Conservation (phyloP, 1,140 invertebrate genomes). For the Ooceraea biroi region DNA sequence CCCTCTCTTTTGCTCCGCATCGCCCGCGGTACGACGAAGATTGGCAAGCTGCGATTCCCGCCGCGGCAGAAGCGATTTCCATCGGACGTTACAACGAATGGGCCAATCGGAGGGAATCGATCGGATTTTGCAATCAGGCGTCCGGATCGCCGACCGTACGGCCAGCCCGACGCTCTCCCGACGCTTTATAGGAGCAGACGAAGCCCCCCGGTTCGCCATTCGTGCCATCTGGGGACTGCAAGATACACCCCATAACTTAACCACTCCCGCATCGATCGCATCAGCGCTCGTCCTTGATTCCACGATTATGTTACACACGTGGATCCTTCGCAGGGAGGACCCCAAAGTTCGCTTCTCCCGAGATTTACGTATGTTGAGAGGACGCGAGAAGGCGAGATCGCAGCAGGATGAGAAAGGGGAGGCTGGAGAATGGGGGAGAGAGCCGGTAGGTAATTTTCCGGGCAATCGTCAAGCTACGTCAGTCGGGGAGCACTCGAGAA, state of each 20-base stretch:
- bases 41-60: constrained; percentile 72
- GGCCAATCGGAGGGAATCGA: constrained; percentile 71
- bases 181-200: constrained; percentile 18
- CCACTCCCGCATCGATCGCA: constrained; percentile 40
- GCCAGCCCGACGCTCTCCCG: neutral
- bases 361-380: constrained; percentile 5
- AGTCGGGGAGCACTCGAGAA: constrained; percentile 61
- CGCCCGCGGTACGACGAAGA: constrained; percentile 67
- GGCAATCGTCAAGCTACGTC: constrained; percentile 62
- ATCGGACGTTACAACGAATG: constrained; percentile 75
- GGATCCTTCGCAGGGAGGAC: constrained; percentile 15
- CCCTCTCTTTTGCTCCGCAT: constrained; percentile 29
- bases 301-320: constrained; percentile 35
- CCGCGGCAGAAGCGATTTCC: constrained; percentile 67
- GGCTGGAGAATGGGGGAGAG: neutral
- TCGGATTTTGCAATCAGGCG: constrained; percentile 70
- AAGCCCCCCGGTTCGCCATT: neutral
- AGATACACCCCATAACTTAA: constrained; percentile 58
- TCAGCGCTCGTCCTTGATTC: constrained; percentile 41
- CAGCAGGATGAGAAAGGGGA: neutral
- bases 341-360: neutral
- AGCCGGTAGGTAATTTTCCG: constrained; percentile 69
- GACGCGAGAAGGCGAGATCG: neutral
- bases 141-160: constrained; percentile 62
- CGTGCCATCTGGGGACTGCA: constrained; percentile 26